Evolutionary conservation across 2,888 invertebrate species (phyloP).

Genomic region (Acanthosepion esculentum): DNA sequence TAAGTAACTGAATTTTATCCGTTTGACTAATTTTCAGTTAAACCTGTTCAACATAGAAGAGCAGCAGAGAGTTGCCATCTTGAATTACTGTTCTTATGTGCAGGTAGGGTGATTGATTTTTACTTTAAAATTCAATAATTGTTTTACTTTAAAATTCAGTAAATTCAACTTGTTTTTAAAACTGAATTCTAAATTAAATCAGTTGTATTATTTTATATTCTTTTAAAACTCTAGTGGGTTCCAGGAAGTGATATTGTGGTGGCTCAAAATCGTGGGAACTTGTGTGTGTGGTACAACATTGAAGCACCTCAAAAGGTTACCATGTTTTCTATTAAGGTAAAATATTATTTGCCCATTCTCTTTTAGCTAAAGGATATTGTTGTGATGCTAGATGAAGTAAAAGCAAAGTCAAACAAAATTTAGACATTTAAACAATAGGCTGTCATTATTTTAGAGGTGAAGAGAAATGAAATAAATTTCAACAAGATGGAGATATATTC

Average conservation of each 20-base stretch:
- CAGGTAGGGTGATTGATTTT: slow-evolving; percentile 73
- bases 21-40: slow-evolving; percentile 61
- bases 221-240: slow-evolving; percentile 82
- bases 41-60: slow-evolving; percentile 79
- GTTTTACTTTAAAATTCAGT: not conserved
- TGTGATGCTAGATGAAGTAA: no score
- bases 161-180: no score
- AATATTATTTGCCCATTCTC: not conserved
- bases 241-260: slow-evolving; percentile 97
- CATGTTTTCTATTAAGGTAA: slow-evolving; percentile 82
- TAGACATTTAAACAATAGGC: no score
- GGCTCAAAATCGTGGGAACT: slow-evolving; percentile 90
- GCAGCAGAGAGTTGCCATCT: slow-evolving; percentile 75
- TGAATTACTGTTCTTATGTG: slow-evolving; percentile 80
- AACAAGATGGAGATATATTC: no score
- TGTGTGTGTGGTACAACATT: slow-evolving; percentile 97
- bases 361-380: not conserved
- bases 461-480: no score
- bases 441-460: no score
- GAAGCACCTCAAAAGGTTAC: slow-evolving; percentile 89
- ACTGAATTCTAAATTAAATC: no score
- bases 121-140: no score
- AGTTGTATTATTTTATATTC: not conserved
- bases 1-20: not conserved
- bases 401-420: no score